Evolutionary conservation across 1,140 invertebrate genomes (phyloP), one percentile per base, ranked within the genome.

Genomic region (Diachasma alloeum): DNA sequence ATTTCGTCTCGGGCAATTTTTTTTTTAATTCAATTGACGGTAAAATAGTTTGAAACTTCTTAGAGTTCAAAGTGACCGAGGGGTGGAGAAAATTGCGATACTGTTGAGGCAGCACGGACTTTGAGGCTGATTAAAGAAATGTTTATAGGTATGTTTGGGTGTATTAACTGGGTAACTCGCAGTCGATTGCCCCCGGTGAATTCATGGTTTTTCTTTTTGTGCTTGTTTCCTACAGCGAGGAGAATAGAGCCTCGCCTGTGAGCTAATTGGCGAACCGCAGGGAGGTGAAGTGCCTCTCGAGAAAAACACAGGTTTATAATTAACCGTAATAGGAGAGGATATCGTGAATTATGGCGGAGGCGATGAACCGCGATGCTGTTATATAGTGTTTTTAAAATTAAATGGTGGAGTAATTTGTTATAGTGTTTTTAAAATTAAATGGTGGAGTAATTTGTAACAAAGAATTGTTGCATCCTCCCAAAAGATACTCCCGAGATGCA

Each of bases 41-140:
- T 9, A 53, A 53, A 53, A 53, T 53, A 19, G 48, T 53, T 53
- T n/a, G 48, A 17, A 53, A 53, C 9, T n/a, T 53, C n/a, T 19
- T 9, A 53, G 48, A 53, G 48, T 53, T 53, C 48, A 53, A 53
- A 53, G 48, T 53, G n/a, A 19, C 48, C n/a, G 48, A 17, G 48
- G 13, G 48, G 17, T 9, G 17, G 17, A 53, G 17, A 53, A 53
- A 53, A 53, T 53, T 19, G 48, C 48, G 48, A 53, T n/a, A 53
- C n/a, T 6, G 17, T 53, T 53, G 48, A 53, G 48, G 48, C 6
- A 19, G 48, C 48, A 4, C 9, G 59, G 59, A 63, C 59, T 63
- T 63, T 63, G 59, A 63, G 24, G 59, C 59, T 63, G 59, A 63
- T 63, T 63, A 63, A 63, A 31, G 59, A 63, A 63, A 63, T 63